Conservation (phyloP, 2,888 invertebrate species). For the Volucella bombylans region DNA sequence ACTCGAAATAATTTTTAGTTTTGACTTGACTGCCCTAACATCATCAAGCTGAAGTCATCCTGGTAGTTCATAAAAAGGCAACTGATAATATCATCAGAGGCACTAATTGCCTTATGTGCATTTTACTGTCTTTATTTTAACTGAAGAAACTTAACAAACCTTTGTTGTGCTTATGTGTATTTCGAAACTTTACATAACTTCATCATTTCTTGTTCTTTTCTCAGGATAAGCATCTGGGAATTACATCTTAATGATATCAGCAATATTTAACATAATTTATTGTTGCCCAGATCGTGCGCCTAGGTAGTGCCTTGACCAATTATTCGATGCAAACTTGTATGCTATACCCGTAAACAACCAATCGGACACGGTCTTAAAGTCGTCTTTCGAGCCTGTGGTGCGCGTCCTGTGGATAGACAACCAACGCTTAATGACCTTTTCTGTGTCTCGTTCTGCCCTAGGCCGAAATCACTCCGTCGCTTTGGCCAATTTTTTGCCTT, state of each 20-base stretch:
- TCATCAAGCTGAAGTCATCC: too few relatives aligned
- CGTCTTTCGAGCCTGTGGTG: slow-evolving; percentile 42
- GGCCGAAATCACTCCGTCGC: slow-evolving; percentile 55
- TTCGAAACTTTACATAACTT: too few relatives aligned
- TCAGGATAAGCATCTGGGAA: neutral
- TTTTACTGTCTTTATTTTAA: too few relatives aligned
- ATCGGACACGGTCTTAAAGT: slow-evolving; percentile 54
- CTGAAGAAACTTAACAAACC: too few relatives aligned
- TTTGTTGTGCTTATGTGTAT: too few relatives aligned
- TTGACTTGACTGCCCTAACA: too few relatives aligned
- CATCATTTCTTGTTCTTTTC: too few relatives aligned
- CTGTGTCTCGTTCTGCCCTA: slow-evolving; percentile 35
- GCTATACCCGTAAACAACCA: slow-evolving; percentile 54
- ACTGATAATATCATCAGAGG: too few relatives aligned
- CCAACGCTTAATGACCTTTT: slow-evolving; percentile 67
- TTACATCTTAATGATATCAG: slow-evolving; percentile 39
- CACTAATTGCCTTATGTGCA: too few relatives aligned
- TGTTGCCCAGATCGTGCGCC: slow-evolving; percentile 34
- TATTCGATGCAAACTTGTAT: neutral
- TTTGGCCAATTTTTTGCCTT: slow-evolving; percentile 61
- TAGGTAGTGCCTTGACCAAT: slow-evolving; percentile 10
- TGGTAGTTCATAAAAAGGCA: too few relatives aligned
- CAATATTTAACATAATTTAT: slow-evolving; percentile 57
- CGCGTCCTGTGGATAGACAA: slow-evolving; percentile 50
- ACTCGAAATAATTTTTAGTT: too few relatives aligned